These are phyloP conservation scores for Euura saliciscinereae DNA, from an alignment of 1,140 invertebrate genomes.

Conservation along the genomic window DNA sequence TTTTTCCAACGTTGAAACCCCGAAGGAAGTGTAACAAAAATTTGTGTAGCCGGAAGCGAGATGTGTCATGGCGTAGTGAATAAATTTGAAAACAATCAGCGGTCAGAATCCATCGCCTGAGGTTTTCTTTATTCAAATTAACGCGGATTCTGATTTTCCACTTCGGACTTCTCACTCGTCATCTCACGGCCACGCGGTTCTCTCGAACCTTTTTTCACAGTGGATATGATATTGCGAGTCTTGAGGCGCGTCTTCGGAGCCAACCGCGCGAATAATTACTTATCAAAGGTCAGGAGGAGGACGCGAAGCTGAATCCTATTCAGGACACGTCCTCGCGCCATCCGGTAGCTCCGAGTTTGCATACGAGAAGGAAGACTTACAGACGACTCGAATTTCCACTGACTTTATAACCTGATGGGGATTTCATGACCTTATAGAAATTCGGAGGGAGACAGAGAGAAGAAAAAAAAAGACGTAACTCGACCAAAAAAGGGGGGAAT, in stretches of 20 bases:
- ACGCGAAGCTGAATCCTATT: not conserved
- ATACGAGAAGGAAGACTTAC: not conserved
- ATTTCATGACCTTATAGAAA: not conserved
- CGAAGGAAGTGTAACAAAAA: too few relatives aligned
- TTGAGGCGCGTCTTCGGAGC: not conserved
- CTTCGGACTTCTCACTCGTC: too few relatives aligned
- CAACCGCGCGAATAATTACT: slow-evolving; percentile 5
- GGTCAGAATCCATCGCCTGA: too few relatives aligned
- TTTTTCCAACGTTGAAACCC: too few relatives aligned
- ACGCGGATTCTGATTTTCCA: too few relatives aligned
- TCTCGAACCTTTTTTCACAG: too few relatives aligned
- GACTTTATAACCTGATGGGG: not conserved
- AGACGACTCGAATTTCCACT: not conserved
- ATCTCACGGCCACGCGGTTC: too few relatives aligned
- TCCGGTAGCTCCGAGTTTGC: not conserved
- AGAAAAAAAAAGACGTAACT: not conserved
- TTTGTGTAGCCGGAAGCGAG: too few relatives aligned
- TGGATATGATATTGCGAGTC: too few relatives aligned
- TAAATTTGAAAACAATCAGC: too few relatives aligned
- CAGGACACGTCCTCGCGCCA: not conserved
- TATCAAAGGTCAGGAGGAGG: not conserved
- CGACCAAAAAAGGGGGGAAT: not conserved
- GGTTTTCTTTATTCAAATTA: too few relatives aligned
- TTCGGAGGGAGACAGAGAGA: not conserved
- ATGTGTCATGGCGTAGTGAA: too few relatives aligned